Conservation (phyloP, 2,888 invertebrate species). For the Heliconius aoede region DNA sequence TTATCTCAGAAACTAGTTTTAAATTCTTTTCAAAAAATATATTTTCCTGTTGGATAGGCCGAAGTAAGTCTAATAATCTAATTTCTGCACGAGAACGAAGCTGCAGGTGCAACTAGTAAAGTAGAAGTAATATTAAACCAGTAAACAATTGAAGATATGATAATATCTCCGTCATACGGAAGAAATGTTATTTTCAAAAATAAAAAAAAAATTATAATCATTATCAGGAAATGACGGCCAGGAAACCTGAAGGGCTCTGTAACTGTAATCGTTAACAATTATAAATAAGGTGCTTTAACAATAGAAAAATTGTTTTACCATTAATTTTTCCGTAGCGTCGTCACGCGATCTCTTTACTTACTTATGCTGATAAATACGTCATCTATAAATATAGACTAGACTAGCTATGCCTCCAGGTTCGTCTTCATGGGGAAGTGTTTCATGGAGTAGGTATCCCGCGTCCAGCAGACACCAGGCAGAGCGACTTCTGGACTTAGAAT, state of each 20-base stretch:
- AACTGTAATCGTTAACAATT: slow-evolving; percentile 45
- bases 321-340: slow-evolving; percentile 41
- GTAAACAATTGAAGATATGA: background rate
- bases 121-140: too few species aligned
- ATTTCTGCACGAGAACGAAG: too few species aligned
- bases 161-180: slow-evolving; percentile 16
- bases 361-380: background rate
- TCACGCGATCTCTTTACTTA: slow-evolving; percentile 47
- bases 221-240: slow-evolving; percentile 48
- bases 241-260: slow-evolving; percentile 48
- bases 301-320: slow-evolving; percentile 45
- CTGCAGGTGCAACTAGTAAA: too few species aligned
- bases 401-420: background rate
- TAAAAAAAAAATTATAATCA: background rate
- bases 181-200: slow-evolving; percentile 11
- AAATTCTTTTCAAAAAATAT: too few species aligned
- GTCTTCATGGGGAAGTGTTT: too few species aligned
- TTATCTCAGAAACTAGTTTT: too few species aligned
- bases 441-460: too few species aligned
- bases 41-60: too few species aligned
- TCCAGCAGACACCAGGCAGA: too few species aligned
- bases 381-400: background rate
- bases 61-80: too few species aligned
- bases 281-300: slow-evolving; percentile 49
- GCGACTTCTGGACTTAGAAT: too few species aligned